Conservation (phyloP, 2,888 invertebrate species). For the Teinopalpus imperialis region DNA sequence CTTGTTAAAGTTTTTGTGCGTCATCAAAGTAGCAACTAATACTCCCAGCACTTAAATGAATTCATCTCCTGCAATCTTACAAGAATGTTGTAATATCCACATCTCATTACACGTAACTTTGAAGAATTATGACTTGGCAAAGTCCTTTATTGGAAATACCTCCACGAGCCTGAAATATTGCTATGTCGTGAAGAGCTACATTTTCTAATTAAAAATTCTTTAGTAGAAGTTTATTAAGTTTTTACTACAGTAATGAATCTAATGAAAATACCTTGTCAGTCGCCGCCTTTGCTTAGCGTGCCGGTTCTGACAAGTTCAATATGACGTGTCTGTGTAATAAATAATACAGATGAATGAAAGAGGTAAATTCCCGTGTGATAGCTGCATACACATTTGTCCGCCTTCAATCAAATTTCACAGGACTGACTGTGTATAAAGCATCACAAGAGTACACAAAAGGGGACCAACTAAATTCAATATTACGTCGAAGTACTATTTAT, state of each 20-base stretch:
- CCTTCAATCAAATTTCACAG: slow-evolving; percentile 26
- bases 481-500: slow-evolving; percentile 28
- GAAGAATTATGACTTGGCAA: slow-evolving; percentile 82
- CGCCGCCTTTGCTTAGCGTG: slow-evolving; percentile 36
- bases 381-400: slow-evolving; percentile 19
- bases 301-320: slow-evolving; percentile 29
- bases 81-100: slow-evolving; percentile 78
- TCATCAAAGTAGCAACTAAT: slow-evolving; percentile 41
- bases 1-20: slow-evolving; percentile 11
- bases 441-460: slow-evolving; percentile 23
- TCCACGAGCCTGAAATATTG: slow-evolving; percentile 80
- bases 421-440: slow-evolving; percentile 24
- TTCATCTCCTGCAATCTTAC: slow-evolving; percentile 48
- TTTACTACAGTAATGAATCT: slow-evolving; percentile 74
- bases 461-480: slow-evolving; percentile 26
- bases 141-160: slow-evolving; percentile 83
- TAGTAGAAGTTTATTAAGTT: slow-evolving; percentile 78
- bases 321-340: slow-evolving; percentile 26
- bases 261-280: slow-evolving; percentile 77
- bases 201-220: slow-evolving; percentile 82
- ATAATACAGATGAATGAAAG: slow-evolving; percentile 22
- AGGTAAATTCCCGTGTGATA: slow-evolving; percentile 11
- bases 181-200: slow-evolving; percentile 80
- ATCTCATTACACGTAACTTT: slow-evolving; percentile 81
- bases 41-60: slow-evolving; percentile 45